These are phyloP conservation scores for Lerista edwardsae DNA, from an alignment of 2,797 vertebrate species.

Conservation along the genomic window DNA sequence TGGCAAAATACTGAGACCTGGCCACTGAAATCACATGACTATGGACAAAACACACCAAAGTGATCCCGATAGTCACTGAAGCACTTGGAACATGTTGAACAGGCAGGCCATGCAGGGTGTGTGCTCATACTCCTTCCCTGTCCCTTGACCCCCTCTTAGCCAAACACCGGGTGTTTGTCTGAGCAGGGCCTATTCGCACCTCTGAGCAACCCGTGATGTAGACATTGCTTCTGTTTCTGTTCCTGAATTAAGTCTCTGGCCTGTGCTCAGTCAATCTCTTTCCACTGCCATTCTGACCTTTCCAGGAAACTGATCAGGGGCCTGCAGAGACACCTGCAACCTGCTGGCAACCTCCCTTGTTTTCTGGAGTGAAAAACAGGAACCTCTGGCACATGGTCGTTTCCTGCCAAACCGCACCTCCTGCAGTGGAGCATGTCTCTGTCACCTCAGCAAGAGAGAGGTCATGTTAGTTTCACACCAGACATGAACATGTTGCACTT, in stretches of 20 bases:
- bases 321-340: neutral
- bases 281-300: neutral
- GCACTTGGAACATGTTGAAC: no score
- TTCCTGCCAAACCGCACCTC: neutral
- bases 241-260: neutral
- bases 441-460: no score
- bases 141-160: no score
- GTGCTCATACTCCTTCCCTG: neutral
- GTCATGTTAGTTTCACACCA: neutral
- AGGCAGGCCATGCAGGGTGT: no score
- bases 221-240: neutral
- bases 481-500: neutral
- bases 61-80: no score
- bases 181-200: no score
- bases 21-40: no score
- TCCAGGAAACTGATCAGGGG: neutral
- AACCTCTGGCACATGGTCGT: neutral
- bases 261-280: no score
- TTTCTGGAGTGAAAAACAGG: constrained; percentile 11
- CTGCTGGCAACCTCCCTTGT: neutral
- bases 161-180: no score
- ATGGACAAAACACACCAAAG: no score
- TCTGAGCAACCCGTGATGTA: neutral
- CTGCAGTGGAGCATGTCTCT: neutral
- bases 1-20: no score